Evolutionary conservation across 2,113 vertebrate species (phyloP).

Genomic region (Rattus norvegicus): GRCr8 NC_086024.1:97750001-97750500

Average conservation of each 20-base stretch:
- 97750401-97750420: slow-evolving; percentile 58
- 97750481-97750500: slow-evolving; percentile 63
- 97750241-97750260: not conserved
- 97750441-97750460: slow-evolving; percentile 54
- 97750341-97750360: slow-evolving; percentile 45
- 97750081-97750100: not conserved
- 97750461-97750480: slow-evolving; percentile 47
- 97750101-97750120: slow-evolving; percentile 1
- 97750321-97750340: not conserved
- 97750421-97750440: slow-evolving; percentile 44
- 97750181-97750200: not conserved
- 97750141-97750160: not conserved
- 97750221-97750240: slow-evolving; percentile 4
- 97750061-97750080: slow-evolving; percentile 9
- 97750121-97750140: not conserved
- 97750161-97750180: not conserved
- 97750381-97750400: slow-evolving; percentile 42
- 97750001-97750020: not conserved
- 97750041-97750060: not conserved
- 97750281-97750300: slow-evolving; percentile 28
- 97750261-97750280: slow-evolving; percentile 29
- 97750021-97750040: not conserved
- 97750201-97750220: not conserved
- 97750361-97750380: slow-evolving; percentile 65
- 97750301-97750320: not conserved